phyloP scores from a whole-genome alignment of 2,113 vertebrate genomes.

The Ictalurus furcatus region DNA sequence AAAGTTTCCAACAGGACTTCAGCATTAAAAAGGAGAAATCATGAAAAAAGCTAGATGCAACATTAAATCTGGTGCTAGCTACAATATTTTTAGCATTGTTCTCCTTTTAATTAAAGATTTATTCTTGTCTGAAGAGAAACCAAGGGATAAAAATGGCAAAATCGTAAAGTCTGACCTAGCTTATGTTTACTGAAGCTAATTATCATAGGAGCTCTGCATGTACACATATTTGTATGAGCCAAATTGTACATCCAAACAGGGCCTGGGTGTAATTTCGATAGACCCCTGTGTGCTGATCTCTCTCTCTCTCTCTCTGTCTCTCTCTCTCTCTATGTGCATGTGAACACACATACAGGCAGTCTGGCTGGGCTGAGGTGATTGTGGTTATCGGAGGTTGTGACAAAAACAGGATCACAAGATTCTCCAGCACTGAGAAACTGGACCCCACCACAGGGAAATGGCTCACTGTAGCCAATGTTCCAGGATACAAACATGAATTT shows the following conservation, averaged over 20 bases:
- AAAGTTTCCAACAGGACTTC: not conserved
- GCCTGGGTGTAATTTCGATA: not conserved
- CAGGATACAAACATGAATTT: slow-evolving; percentile 80
- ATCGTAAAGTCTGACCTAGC: not conserved
- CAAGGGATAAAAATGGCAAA: not conserved
- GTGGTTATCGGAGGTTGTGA: slow-evolving; percentile 78
- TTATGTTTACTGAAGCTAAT: not conserved
- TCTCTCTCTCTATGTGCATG: not conserved
- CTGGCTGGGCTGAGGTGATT: slow-evolving; percentile 76
- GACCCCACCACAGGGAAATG: slow-evolving; percentile 71
- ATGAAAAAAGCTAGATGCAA: not conserved
- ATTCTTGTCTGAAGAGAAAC: not conserved
- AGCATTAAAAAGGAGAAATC: not conserved
- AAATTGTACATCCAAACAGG: not conserved
- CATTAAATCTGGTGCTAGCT: not conserved
- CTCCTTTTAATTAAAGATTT: not conserved
- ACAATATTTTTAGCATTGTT: not conserved
- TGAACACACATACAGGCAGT: slow-evolving; percentile 64
- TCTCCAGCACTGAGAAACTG: slow-evolving; percentile 73
- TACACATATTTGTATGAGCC: not conserved
- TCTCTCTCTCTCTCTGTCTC: not conserved
- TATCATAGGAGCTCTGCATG: not conserved
- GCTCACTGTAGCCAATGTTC: slow-evolving; percentile 71
- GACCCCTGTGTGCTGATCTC: not conserved
- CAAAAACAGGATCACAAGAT: slow-evolving; percentile 71